Conservation (phyloP, 2,113 vertebrate species). For the Aldabrachelys gigantea region DNA sequence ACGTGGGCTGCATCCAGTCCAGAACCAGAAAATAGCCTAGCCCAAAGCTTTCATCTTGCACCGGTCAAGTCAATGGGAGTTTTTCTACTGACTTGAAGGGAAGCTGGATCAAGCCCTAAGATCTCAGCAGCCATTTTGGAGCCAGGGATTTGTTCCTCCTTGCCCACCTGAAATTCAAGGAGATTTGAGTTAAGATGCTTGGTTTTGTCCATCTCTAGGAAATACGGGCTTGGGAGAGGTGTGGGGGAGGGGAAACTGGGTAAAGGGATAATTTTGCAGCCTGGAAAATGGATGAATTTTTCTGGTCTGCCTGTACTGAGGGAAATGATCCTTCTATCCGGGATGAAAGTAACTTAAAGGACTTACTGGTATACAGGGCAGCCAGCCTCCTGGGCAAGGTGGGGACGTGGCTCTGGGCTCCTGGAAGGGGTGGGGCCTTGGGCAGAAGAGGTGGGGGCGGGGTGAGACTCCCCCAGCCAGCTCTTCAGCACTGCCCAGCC, state of each 20-base stretch:
- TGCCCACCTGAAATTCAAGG: not conserved
- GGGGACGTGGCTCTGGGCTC: too few species aligned
- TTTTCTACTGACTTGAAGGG: not conserved
- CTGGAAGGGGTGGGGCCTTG: too few species aligned
- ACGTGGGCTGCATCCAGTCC: not conserved
- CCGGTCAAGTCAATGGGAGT: rapidly evolving
- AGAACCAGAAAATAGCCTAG: not conserved
- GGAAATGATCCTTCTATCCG: not conserved
- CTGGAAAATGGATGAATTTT: not conserved
- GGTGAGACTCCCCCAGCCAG: too few species aligned
- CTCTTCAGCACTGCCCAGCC: too few species aligned
- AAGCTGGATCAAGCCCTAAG: not conserved
- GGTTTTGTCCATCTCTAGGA: not conserved
- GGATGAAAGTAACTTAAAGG: too few species aligned
- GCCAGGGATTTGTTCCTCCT: not conserved
- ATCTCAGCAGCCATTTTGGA: not conserved
- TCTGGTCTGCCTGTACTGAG: not conserved
- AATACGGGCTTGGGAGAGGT: rapidly evolving
- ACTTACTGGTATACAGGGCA: too few species aligned
- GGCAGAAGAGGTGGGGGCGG: too few species aligned
- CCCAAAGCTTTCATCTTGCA: rapidly evolving
- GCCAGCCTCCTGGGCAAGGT: too few species aligned
- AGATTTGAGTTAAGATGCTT: not conserved
- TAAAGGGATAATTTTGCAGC: not conserved
- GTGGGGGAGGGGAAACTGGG: not conserved